A percentile compares a stretch with the other conserved stretches of the same genome.
Conservation (phyloP, 2,888 invertebrate genomes). For the Charanyca ferruginea region DNA sequence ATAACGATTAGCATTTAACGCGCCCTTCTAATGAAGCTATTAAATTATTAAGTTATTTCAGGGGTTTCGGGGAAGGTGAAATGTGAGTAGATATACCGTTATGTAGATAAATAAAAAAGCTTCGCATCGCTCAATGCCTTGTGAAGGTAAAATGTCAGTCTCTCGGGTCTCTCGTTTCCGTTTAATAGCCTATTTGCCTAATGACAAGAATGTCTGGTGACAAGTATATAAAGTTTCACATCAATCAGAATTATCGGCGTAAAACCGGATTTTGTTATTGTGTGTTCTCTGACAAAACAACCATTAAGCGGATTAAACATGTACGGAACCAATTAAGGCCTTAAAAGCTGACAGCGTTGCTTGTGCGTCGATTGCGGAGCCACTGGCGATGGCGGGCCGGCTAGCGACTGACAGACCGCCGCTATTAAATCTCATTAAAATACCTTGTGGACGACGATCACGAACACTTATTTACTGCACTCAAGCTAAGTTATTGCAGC, state of each 20-base stretch:
- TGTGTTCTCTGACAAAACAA: constrained; percentile 79
- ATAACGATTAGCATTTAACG: constrained; percentile 83
- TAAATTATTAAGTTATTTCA: constrained; percentile 73
- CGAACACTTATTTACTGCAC: constrained; percentile 84
- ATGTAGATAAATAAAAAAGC: constrained; percentile 42
- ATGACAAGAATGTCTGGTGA: constrained; percentile 73
- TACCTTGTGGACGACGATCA: constrained; percentile 83
- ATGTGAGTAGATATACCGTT: constrained; percentile 37
- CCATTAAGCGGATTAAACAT: constrained; percentile 85
- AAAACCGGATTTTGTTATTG: constrained; percentile 80
- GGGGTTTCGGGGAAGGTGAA: constrained; percentile 60
- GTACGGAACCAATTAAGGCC: constrained; percentile 86
- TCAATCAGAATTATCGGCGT: constrained; percentile 78
- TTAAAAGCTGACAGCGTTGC: constrained; percentile 81
- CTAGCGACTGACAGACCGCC: constrained; percentile 66
- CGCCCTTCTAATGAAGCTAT: constrained; percentile 79
- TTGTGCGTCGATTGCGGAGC: constrained; percentile 69
- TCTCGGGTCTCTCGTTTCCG: constrained; percentile 32
- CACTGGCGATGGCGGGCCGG: constrained; percentile 47
- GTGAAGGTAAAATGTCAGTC: constrained; percentile 34
- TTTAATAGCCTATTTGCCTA: constrained; percentile 65
- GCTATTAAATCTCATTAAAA: constrained; percentile 88
- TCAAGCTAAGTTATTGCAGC: constrained; percentile 79
- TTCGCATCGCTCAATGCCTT: constrained; percentile 27
- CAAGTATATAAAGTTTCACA: constrained; percentile 74